These are phyloP conservation scores for Episyrphus balteatus DNA, from an alignment of 1,140 invertebrate species.

Conservation along the genomic window DNA sequence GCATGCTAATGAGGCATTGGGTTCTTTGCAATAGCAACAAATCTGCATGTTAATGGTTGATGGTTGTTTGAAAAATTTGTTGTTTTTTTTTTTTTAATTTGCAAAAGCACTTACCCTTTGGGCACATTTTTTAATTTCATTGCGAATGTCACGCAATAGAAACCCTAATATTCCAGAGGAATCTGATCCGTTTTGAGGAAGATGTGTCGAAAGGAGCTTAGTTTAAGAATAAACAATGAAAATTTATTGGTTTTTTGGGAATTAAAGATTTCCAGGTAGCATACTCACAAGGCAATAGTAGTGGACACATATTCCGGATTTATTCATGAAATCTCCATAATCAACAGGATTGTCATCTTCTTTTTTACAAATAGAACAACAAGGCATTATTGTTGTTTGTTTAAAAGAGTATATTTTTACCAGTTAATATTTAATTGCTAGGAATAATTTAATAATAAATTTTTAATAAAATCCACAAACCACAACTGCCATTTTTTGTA, in stretches of 20 bases:
- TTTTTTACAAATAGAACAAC: too few relatives aligned
- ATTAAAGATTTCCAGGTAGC: not conserved
- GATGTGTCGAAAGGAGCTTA: conserved; percentile 21
- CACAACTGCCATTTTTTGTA: too few relatives aligned
- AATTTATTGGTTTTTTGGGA: not conserved
- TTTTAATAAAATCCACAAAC: too few relatives aligned
- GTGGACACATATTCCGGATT: conserved; percentile 15
- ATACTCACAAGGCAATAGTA: conserved; percentile 25
- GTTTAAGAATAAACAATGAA: too few relatives aligned
- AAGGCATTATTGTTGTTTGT: too few relatives aligned
- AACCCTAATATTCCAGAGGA: conserved; percentile 23
- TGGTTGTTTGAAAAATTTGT: not conserved
- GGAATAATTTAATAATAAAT: too few relatives aligned
- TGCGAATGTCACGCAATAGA: conserved; percentile 19
- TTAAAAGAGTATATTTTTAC: too few relatives aligned
- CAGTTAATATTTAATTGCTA: too few relatives aligned
- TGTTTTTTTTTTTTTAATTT: too few relatives aligned
- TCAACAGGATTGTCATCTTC: too few relatives aligned
- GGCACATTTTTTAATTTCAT: conserved; percentile 8
- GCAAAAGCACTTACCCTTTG: conserved; percentile 9
- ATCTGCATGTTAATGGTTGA: not conserved
- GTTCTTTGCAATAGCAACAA: conserved; percentile 7
- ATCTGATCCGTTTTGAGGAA: conserved; percentile 20
- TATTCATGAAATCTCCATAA: conserved; percentile 21
- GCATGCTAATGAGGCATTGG: conserved; percentile 15